Percentiles rank a stretch among this genome's conserved stretches.
Conservation (phyloP, 2,888 invertebrate species). For the Morpho deidamia region DNA sequence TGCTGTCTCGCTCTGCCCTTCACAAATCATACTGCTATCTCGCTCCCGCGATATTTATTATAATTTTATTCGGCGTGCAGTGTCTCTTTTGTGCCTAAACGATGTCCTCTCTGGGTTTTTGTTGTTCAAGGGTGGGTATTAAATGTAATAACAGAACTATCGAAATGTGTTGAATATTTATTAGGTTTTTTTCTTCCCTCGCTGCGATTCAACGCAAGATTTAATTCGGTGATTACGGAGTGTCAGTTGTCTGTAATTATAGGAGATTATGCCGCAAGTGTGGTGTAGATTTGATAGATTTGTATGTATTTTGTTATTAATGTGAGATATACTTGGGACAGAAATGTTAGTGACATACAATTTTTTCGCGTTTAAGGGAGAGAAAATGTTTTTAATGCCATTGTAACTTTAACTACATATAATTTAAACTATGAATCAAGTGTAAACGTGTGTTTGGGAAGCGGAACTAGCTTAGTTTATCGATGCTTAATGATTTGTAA, state of each 20-base stretch:
- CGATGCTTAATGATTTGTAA: too few species aligned
- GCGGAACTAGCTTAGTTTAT: too few species aligned
- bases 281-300: constrained; percentile 3
- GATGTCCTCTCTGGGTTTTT: constrained; percentile 58
- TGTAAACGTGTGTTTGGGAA: too few species aligned
- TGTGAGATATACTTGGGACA: neutral
- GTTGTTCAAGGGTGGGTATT: constrained; percentile 57
- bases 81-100: constrained; percentile 66
- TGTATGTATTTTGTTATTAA: neutral
- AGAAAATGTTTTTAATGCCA: too few species aligned
- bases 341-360: too few species aligned
- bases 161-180: constrained; percentile 58
- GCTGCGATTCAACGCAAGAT: constrained; percentile 38
- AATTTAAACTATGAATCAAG: too few species aligned
- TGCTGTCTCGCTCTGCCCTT: constrained; percentile 20
- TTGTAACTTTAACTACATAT: too few species aligned
- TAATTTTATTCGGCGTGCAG: constrained; percentile 69
- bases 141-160: constrained; percentile 49
- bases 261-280: constrained; percentile 30
- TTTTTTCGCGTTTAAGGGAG: too few species aligned
- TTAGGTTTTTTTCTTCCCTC: constrained; percentile 45
- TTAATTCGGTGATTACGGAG: constrained; percentile 57
- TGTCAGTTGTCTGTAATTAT: constrained; percentile 67
- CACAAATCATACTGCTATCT: constrained; percentile 27
- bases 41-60: constrained; percentile 66